These are phyloP conservation scores for Cataglyphis livida DNA, from an alignment of 2,888 invertebrate genomes.

Conservation along the genomic window DNA sequence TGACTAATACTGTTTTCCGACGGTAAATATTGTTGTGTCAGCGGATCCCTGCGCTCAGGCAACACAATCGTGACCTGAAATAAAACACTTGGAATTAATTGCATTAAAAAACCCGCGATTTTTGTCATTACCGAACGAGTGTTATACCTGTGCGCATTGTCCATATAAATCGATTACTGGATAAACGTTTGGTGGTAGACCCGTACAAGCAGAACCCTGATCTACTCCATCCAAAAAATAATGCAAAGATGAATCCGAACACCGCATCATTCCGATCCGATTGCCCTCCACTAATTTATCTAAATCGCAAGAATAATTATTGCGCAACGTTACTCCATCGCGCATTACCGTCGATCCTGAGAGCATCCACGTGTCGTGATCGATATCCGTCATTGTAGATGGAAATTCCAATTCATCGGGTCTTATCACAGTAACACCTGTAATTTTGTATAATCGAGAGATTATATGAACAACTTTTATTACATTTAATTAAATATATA, in stretches of 20 bases:
- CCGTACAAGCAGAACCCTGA: slow-evolving; percentile 94
- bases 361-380: slow-evolving; percentile 96
- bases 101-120: neutral
- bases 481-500: neutral
- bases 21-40: slow-evolving; percentile 83
- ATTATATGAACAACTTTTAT: slow-evolving; percentile 15
- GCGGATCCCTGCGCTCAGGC: slow-evolving; percentile 83
- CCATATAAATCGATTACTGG: slow-evolving; percentile 98
- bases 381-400: slow-evolving; percentile 96
- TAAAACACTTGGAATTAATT: neutral
- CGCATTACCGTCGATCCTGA: slow-evolving; percentile 97
- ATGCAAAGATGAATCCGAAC: slow-evolving; percentile 93
- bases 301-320: slow-evolving; percentile 94
- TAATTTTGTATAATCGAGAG: slow-evolving; percentile 23
- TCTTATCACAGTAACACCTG: slow-evolving; percentile 94
- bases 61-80: slow-evolving; percentile 82
- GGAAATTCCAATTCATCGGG: slow-evolving; percentile 96
- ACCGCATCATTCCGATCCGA: slow-evolving; percentile 95
- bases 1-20: slow-evolving; percentile 87
- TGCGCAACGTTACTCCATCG: slow-evolving; percentile 94
- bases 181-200: slow-evolving; percentile 93
- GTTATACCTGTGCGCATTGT: slow-evolving; percentile 93
- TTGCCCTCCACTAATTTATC: slow-evolving; percentile 93
- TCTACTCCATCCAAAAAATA: slow-evolving; percentile 95
- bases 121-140: neutral